These are phyloP conservation scores for Chelonus formosanus DNA, from an alignment of 2,888 invertebrate genomes.

Conservation along the genomic window DNA sequence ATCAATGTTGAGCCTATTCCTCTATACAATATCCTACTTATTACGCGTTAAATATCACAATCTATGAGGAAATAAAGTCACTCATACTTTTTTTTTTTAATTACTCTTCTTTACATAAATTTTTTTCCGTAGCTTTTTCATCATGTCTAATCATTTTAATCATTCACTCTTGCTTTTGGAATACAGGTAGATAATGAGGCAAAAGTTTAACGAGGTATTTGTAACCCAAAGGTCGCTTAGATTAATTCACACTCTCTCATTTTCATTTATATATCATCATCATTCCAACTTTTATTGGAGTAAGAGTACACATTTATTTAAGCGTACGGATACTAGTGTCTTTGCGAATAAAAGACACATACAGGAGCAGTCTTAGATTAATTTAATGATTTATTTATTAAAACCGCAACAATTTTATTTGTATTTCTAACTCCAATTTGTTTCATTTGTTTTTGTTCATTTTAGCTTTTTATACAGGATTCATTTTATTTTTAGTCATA, in stretches of 20 bases:
- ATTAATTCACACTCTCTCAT: conserved; percentile 29
- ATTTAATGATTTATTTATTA: conserved; percentile 26
- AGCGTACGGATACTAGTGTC: conserved; percentile 35
- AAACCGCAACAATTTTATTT: too few relatives aligned
- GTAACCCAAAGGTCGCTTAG: conserved; percentile 41
- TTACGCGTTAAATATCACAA: conserved; percentile 60
- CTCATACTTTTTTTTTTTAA: conserved; percentile 29
- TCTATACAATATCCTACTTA: conserved; percentile 44
- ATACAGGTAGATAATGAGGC: conserved; percentile 40
- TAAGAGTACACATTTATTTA: conserved; percentile 16
- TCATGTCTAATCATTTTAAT: conserved; percentile 11
- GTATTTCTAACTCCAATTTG: too few relatives aligned
- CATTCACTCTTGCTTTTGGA: conserved; percentile 32
- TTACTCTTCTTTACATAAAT: neutral
- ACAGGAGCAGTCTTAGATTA: conserved; percentile 45
- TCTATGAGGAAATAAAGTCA: conserved; percentile 49
- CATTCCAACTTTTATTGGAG: neutral
- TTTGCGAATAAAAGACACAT: conserved; percentile 33
- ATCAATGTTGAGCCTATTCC: conserved; percentile 39
- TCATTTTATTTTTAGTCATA: neutral
- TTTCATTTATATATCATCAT: conserved; percentile 10
- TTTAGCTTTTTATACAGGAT: neutral
- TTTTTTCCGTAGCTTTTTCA: conserved; percentile 14
- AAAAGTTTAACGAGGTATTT: conserved; percentile 45
- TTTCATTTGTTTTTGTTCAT: too few relatives aligned